phyloP scores from a whole-genome alignment of 2,113 vertebrate species.

The Columbina picui region DNA sequence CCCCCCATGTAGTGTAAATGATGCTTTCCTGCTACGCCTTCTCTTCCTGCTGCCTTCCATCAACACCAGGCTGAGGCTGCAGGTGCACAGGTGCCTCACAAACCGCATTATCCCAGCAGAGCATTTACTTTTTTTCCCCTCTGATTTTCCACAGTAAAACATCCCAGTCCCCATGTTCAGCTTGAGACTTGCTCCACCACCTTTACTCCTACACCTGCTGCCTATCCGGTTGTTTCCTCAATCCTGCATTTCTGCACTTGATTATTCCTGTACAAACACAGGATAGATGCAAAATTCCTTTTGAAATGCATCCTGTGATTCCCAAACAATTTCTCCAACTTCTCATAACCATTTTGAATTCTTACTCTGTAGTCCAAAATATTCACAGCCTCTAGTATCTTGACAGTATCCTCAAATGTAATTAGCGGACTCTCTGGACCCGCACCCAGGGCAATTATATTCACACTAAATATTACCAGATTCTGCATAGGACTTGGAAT shows the following conservation, averaged over 20 bases:
- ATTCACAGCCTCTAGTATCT: background rate
- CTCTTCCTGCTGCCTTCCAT: background rate
- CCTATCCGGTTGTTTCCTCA: background rate
- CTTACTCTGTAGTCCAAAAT: background rate
- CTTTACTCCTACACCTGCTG: background rate
- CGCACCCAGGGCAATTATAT: background rate
- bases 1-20: background rate
- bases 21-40: background rate
- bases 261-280: background rate
- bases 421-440: background rate
- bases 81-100: background rate
- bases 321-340: background rate
- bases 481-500: background rate
- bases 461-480: background rate
- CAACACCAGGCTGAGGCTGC: background rate
- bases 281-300: background rate
- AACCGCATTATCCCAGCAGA: background rate
- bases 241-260: background rate
- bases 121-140: background rate
- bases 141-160: background rate
- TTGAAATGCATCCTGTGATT: background rate
- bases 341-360: background rate
- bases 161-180: background rate
- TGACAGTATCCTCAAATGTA: background rate
- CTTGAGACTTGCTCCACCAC: background rate